Conservation (phyloP, 2,797 vertebrate species). For the Xiphophorus birchmanni region DNA sequence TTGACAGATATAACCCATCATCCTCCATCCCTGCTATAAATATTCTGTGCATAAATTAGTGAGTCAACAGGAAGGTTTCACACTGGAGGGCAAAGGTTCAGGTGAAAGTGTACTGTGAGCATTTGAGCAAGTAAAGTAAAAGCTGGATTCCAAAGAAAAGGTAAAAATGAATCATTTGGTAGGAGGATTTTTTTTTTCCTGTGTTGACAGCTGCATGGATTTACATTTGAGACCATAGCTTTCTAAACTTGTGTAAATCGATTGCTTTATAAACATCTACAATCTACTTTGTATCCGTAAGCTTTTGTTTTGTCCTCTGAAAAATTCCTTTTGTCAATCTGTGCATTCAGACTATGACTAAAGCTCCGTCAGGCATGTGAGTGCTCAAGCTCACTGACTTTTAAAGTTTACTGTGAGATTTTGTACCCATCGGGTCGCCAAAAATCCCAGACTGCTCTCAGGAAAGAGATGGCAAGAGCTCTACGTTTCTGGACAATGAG, state of each 20-base stretch:
- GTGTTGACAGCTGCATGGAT: background rate
- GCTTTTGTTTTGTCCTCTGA: background rate
- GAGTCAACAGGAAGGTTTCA: slow-evolving; percentile 1
- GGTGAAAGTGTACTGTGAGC: background rate
- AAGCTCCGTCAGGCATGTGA: background rate
- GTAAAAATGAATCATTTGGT: background rate
- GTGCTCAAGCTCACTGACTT: slow-evolving; percentile 8
- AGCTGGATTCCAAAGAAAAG: background rate
- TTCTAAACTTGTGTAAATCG: background rate
- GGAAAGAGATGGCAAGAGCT: background rate
- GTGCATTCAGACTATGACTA: background rate
- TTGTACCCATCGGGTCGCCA: background rate
- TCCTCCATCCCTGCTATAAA: background rate
- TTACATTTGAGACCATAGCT: background rate
- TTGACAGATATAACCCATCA: background rate
- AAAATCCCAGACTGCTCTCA: background rate
- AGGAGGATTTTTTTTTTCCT: background rate
- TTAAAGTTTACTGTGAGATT: background rate
- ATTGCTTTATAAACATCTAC: background rate
- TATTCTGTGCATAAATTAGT: slow-evolving; percentile 1
- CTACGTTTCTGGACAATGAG: background rate
- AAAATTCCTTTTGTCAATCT: background rate
- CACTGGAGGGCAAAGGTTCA: slow-evolving; percentile 1
- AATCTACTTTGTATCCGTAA: background rate
- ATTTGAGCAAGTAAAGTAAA: background rate